Conservation (phyloP, 2,113 vertebrate genomes). For the Melospiza georgiana region DNA sequence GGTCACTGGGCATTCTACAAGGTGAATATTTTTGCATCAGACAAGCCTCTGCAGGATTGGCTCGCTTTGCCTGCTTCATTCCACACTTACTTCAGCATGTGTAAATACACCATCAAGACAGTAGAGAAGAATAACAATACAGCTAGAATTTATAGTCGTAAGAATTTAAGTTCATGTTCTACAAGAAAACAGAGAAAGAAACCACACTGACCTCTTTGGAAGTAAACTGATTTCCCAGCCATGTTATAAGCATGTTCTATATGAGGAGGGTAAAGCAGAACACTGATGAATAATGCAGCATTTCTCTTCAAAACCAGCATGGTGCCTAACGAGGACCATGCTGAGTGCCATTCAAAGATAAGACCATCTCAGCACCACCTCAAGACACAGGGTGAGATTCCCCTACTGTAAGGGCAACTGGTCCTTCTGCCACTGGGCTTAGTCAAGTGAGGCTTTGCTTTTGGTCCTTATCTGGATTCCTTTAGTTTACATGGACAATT, state of each 20-base stretch:
- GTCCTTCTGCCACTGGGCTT: not conserved
- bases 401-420: not conserved
- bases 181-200: conserved; percentile 15
- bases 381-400: not conserved
- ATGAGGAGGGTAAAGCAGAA: not conserved
- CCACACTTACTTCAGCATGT: conserved; percentile 4
- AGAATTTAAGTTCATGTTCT: conserved; percentile 14
- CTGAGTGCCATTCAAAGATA: not conserved
- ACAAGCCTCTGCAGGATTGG: conserved; percentile 18
- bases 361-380: not conserved
- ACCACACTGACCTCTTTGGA: not conserved
- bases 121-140: not conserved
- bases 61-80: not conserved
- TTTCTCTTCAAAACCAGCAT: not conserved
- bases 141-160: not conserved
- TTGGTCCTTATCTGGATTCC: not conserved
- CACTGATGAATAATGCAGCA: not conserved
- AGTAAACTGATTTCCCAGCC: not conserved
- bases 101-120: not conserved
- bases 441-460: not conserved
- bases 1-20: conserved; percentile 49
- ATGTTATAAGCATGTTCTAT: not conserved
- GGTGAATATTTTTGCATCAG: conserved; percentile 44
- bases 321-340: not conserved
- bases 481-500: not conserved